phyloP scores from a whole-genome alignment of 2,113 vertebrate genomes.

The Gila orcuttii region DNA sequence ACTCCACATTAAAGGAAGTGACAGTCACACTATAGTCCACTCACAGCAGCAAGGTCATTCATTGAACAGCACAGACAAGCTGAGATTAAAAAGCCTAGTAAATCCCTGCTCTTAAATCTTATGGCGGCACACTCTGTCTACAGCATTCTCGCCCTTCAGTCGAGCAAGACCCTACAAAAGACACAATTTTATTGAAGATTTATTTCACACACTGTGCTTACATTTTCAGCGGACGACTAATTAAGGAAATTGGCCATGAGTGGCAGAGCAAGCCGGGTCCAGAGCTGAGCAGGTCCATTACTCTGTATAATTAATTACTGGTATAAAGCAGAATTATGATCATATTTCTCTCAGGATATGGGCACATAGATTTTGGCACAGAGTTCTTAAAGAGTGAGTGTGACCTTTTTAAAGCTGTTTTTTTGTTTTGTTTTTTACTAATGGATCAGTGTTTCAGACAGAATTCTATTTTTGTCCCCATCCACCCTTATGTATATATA shows the following conservation, averaged over 20 bases:
- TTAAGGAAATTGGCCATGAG: conserved; percentile 50
- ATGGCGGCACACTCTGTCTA: not conserved
- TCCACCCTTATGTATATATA: too few relatives aligned
- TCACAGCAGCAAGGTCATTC: conserved; percentile 27
- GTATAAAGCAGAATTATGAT: conserved; percentile 12
- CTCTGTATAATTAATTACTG: conserved; percentile 34
- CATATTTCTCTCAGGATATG: conserved; percentile 11
- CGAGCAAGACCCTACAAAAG: not conserved
- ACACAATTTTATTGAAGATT: conserved; percentile 5
- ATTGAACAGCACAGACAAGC: not conserved
- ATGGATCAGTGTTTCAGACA: conserved; percentile 21
- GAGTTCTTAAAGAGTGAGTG: not conserved
- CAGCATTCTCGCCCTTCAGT: not conserved
- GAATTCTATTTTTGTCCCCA: not conserved
- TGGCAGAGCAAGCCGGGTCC: conserved; percentile 11
- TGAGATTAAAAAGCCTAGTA: conserved; percentile 32
- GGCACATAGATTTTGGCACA: conserved; percentile 20
- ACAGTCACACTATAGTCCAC: conserved; percentile 26
- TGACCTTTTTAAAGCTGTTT: not conserved
- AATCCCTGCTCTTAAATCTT: conserved; percentile 31
- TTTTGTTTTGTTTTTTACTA: not conserved
- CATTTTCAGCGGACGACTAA: conserved; percentile 37
- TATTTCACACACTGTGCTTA: conserved; percentile 5
- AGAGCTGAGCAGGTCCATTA: not conserved
- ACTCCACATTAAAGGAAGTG: conserved; percentile 4